phyloP scores from a whole-genome alignment of 2,888 invertebrate genomes.

The Drosophila prolongata region DNA sequence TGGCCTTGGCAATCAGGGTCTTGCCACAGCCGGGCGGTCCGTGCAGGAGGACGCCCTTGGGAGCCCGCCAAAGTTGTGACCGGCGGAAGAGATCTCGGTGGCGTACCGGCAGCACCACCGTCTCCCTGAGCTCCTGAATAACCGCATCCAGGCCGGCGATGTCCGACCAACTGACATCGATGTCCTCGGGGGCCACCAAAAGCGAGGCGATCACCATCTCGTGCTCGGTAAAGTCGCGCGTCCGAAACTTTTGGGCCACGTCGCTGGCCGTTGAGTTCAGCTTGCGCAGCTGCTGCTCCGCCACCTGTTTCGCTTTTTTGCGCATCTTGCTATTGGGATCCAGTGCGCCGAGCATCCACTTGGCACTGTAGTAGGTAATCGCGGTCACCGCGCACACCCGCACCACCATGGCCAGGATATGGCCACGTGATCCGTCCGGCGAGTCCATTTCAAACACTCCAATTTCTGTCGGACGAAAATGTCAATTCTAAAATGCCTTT shows the following conservation, averaged over 20 bases:
- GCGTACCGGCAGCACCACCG: conserved; percentile 96
- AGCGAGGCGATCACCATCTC: conserved; percentile 98
- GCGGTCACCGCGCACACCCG: conserved; percentile 87
- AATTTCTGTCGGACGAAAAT: not conserved
- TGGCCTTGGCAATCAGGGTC: conserved; percentile 98
- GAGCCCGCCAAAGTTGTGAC: conserved; percentile 94
- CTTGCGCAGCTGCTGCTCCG: conserved; percentile 91
- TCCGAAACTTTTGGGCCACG: conserved; percentile 85
- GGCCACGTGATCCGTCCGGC: conserved; percentile 29
- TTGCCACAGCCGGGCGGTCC: conserved; percentile 99
- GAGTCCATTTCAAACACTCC: conserved; percentile 48
- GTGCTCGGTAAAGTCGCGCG: conserved; percentile 93
- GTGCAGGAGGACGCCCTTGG: conserved; percentile 96
- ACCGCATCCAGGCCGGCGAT: conserved; percentile 95
- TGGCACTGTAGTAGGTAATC: conserved; percentile 93
- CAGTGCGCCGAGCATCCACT: conserved; percentile 94
- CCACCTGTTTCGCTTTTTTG: conserved; percentile 92
- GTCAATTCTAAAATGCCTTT: not conserved
- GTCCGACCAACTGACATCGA: conserved; percentile 91
- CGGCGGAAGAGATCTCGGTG: conserved; percentile 92
- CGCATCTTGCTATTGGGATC: conserved; percentile 96
- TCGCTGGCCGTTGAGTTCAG: conserved; percentile 83
- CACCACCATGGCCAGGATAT: conserved; percentile 86
- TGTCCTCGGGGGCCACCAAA: conserved; percentile 93
- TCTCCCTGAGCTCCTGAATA: conserved; percentile 95